phyloP scores from a whole-genome alignment of 2,797 vertebrate species.

The Borostomias antarcticus region DNA sequence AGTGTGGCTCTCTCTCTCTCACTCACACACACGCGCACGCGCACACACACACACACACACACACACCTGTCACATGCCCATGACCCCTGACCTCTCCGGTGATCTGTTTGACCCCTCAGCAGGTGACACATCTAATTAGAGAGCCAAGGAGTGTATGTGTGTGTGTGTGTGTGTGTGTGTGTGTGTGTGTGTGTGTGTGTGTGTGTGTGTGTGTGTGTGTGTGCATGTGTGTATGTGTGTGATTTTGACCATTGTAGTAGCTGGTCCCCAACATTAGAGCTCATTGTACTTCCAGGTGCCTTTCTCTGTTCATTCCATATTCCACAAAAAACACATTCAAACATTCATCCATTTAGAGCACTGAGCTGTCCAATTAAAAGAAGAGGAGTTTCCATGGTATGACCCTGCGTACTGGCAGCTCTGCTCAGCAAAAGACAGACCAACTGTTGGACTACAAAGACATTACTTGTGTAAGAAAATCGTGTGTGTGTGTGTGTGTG shows the following conservation, averaged over 20 bases:
- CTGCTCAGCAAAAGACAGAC: too few relatives aligned
- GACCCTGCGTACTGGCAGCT: too few relatives aligned
- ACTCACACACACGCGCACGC: neutral
- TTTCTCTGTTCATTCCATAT: too few relatives aligned
- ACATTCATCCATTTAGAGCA: too few relatives aligned
- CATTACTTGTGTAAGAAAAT: too few relatives aligned
- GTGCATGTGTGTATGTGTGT: neutral
- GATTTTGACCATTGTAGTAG: too few relatives aligned
- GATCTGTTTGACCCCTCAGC: conserved; percentile 38
- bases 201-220: conserved; percentile 17
- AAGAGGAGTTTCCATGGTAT: too few relatives aligned
- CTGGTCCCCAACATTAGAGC: too few relatives aligned
- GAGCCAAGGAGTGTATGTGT: conserved; percentile 2
- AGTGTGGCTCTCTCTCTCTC: neutral
- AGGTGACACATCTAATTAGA: conserved; percentile 41
- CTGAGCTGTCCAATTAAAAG: too few relatives aligned
- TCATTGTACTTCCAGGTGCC: too few relatives aligned
- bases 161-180: neutral
- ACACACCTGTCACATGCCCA: conserved; percentile 35
- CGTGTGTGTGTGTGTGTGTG: neutral
- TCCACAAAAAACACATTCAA: too few relatives aligned
- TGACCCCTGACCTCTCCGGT: conserved; percentile 39
- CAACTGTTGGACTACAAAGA: too few relatives aligned
- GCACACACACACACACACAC: neutral
- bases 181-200: conserved; percentile 20